Conservation (phyloP, 2,797 vertebrate species). For the Pangasius sanitwongsei region DNA sequence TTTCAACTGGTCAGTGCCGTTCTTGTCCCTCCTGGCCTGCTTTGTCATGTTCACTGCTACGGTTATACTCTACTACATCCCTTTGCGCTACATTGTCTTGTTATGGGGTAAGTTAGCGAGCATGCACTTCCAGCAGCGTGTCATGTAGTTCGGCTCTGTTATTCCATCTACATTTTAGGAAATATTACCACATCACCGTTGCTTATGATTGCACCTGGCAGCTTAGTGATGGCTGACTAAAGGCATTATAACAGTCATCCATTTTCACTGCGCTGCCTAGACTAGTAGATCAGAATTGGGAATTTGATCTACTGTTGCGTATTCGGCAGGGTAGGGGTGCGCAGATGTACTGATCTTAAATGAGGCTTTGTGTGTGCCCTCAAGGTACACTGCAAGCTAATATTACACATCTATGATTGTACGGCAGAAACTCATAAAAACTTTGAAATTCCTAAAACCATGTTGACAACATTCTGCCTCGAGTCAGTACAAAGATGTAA, state of each 20-base stretch:
- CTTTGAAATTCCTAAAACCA: conserved; percentile 24
- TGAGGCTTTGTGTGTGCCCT: conserved; percentile 27
- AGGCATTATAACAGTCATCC: conserved; percentile 65
- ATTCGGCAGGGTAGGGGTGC: conserved; percentile 2
- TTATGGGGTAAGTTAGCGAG: conserved; percentile 90
- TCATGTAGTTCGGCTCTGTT: conserved; percentile 15
- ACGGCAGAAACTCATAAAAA: conserved; percentile 24
- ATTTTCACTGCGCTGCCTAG: conserved; percentile 68
- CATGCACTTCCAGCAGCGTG: conserved; percentile 31
- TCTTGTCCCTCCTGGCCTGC: conserved; percentile 86
- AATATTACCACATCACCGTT: conserved; percentile 50
- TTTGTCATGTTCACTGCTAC: conserved; percentile 79
- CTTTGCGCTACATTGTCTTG: conserved; percentile 90
- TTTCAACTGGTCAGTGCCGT: conserved; percentile 96
- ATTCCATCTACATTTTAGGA: conserved; percentile 42
- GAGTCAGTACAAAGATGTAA: conserved; percentile 10
- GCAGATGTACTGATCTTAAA: conserved; percentile 23
- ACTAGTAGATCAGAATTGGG: conserved; percentile 69
- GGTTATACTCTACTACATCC: conserved; percentile 80
- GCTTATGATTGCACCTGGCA: conserved; percentile 53
- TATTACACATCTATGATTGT: conserved; percentile 14
- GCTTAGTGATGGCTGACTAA: conserved; percentile 63
- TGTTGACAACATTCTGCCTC: conserved; percentile 19
- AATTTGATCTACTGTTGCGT: conserved; percentile 50
- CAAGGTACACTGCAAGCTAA: conserved; percentile 16